Evolutionary conservation across 2,797 vertebrate genomes (phyloP).

Genomic region (Pitangus sulphuratus): DNA sequence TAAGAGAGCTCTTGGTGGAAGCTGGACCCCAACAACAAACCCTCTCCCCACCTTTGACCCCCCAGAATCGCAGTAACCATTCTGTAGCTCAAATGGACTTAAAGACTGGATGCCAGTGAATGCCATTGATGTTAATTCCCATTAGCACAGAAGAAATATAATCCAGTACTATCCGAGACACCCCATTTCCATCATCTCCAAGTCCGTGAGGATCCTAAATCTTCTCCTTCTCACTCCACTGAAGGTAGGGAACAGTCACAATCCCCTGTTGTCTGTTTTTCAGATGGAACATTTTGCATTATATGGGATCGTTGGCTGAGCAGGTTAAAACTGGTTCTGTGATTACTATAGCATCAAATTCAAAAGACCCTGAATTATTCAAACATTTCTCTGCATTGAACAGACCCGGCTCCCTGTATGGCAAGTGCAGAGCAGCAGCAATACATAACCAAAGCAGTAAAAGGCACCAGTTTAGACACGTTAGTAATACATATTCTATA

Average conservation of each 20-base stretch:
- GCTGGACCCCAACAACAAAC: neutral
- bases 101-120: neutral
- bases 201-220: neutral
- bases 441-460: neutral
- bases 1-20: neutral
- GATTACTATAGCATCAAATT: neutral
- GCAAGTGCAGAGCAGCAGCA: neutral
- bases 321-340: neutral
- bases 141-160: neutral
- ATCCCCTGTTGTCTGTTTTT: neutral
- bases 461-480: neutral
- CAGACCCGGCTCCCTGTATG: neutral
- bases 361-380: neutral
- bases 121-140: neutral
- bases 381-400: neutral
- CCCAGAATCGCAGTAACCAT: neutral
- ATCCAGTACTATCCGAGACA: neutral
- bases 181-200: neutral
- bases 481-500: neutral
- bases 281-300: neutral
- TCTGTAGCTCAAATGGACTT: neutral
- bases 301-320: neutral
- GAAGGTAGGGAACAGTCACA: neutral
- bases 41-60: fast-evolving
- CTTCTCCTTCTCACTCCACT: neutral